Evolutionary conservation across 2,797 vertebrate genomes (phyloP).

Genomic region (Sebastes hubbsi): DNA sequence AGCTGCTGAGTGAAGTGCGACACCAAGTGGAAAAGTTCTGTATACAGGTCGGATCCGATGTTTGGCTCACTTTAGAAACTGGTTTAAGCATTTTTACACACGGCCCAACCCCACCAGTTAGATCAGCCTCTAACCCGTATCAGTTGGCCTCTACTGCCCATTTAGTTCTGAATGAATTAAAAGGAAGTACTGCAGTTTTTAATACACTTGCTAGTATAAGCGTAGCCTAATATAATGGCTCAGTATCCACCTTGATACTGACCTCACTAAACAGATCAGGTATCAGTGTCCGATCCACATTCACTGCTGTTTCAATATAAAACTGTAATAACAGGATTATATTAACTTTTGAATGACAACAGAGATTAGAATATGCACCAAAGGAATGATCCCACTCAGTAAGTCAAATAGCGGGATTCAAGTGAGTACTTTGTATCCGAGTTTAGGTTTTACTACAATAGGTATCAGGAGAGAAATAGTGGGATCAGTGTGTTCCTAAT

Average conservation of each 20-base stretch:
- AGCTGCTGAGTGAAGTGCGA: background rate
- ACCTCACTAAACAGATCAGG: background rate
- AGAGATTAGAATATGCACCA: too few species aligned
- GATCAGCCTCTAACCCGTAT: background rate
- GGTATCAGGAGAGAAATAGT: background rate
- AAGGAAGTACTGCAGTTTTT: background rate
- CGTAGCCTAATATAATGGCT: too few species aligned
- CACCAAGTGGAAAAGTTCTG: background rate
- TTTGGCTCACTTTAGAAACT: background rate
- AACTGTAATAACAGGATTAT: background rate
- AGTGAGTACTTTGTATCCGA: background rate
- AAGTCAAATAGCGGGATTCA: background rate
- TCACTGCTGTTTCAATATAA: background rate
- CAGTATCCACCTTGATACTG: background rate
- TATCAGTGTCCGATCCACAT: background rate
- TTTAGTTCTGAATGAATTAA: background rate
- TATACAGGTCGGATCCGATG: too few species aligned
- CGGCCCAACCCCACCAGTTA: background rate
- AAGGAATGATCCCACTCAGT: background rate
- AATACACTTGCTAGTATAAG: background rate
- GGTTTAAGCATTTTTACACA: background rate
- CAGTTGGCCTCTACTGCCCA: background rate
- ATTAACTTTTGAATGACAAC: too few species aligned
- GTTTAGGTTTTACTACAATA: background rate
- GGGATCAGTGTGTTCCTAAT: background rate